These are phyloP conservation scores for Hyperoplus lanceolatus DNA, from an alignment of 2,797 vertebrate genomes.

Conservation along the genomic window DNA sequence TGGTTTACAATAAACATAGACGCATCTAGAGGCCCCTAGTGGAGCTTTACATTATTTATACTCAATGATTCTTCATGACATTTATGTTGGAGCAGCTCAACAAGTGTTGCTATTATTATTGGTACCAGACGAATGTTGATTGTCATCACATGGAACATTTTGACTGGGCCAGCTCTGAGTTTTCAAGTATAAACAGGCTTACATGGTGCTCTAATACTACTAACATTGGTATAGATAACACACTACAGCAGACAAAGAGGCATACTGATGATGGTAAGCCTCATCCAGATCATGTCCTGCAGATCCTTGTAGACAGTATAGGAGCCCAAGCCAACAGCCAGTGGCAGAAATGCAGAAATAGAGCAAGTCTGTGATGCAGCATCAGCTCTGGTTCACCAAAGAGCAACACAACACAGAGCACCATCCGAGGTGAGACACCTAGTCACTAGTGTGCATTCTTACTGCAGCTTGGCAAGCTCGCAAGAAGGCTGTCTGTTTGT, in stretches of 20 bases:
- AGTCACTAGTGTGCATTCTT: background rate
- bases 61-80: background rate
- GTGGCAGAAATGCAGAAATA: slow-evolving; percentile 3
- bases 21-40: background rate
- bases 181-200: background rate
- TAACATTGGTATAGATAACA: background rate
- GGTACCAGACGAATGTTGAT: background rate
- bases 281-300: background rate
- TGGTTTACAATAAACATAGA: background rate
- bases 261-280: slow-evolving; percentile 16
- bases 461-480: background rate
- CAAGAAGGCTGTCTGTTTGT: background rate
- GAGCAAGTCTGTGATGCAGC: slow-evolving; percentile 32
- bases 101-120: background rate
- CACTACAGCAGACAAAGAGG: background rate
- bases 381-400: slow-evolving; percentile 10
- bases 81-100: background rate
- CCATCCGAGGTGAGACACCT: background rate
- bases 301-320: slow-evolving; percentile 20
- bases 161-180: background rate
- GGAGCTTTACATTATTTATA: background rate
- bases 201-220: background rate
- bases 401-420: background rate
- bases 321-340: background rate
- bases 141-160: background rate